Conservation (phyloP, 1,140 invertebrate species). For the Drosophila erecta region DNA sequence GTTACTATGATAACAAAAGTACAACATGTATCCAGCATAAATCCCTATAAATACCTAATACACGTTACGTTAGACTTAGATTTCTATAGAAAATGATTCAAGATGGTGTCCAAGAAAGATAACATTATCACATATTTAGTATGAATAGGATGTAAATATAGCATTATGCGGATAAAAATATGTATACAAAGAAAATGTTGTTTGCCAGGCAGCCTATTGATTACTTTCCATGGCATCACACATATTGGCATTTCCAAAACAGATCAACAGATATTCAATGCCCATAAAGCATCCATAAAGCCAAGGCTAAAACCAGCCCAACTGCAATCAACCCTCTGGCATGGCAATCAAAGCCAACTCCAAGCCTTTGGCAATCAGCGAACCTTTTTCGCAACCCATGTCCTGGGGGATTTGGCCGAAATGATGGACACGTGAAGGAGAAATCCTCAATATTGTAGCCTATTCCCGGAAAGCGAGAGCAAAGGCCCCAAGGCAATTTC, state of each 20-base stretch:
- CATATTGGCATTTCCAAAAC: not conserved
- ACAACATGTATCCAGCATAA: too few species aligned
- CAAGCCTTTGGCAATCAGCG: conserved; percentile 33
- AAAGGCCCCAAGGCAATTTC: conserved; percentile 33
- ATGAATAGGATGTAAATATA: too few species aligned
- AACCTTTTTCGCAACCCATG: conserved; percentile 19
- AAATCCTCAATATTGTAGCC: conserved; percentile 10
- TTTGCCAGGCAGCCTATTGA: not conserved
- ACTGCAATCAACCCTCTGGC: conserved; percentile 17
- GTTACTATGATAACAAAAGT: too few species aligned
- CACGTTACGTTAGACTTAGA: too few species aligned
- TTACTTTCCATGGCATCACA: not conserved
- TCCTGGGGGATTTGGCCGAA: conserved; percentile 17
- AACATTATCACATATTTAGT: too few species aligned
- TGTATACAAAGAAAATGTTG: too few species aligned
- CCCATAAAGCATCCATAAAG: conserved; percentile 15
- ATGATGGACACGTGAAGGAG: conserved; percentile 32
- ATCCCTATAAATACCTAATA: too few species aligned
- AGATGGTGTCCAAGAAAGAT: too few species aligned
- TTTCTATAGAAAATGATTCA: too few species aligned
- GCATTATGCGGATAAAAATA: too few species aligned
- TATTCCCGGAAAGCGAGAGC: conserved; percentile 5
- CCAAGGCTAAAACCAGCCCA: conserved; percentile 19
- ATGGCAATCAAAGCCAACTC: conserved; percentile 31
- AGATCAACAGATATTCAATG: not conserved